A percentile compares a stretch with the other conserved stretches of the same genome.
These are phyloP conservation scores for Oreochromis niloticus DNA, from an alignment of 2,113 vertebrate species.

Conservation along the genomic window DNA sequence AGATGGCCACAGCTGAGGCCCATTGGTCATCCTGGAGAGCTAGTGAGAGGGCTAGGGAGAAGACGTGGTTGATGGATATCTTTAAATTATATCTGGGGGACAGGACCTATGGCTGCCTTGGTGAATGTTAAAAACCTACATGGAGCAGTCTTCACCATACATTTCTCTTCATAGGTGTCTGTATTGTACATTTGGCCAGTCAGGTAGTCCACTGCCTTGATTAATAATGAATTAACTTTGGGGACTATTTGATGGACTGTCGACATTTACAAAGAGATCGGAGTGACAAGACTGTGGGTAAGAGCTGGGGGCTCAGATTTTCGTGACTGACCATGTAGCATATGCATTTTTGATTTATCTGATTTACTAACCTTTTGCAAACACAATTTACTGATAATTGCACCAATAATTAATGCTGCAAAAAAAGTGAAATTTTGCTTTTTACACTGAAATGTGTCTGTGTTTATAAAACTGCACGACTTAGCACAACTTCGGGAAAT, in stretches of 20 bases:
- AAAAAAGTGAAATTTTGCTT: not conserved
- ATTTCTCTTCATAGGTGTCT: not conserved
- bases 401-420: not conserved
- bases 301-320: not conserved
- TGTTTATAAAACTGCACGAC: not conserved
- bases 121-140: slow-evolving; percentile 23
- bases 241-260: not conserved
- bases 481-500: accelerated
- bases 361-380: not conserved
- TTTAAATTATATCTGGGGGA: slow-evolving; percentile 54
- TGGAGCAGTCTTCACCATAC: not conserved
- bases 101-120: not conserved
- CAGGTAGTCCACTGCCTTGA: not conserved
- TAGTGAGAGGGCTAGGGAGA: not conserved
- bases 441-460: not conserved
- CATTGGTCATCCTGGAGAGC: slow-evolving; percentile 31
- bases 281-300: not conserved
- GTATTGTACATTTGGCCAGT: not conserved
- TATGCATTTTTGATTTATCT: not conserved
- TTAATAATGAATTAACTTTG: not conserved
- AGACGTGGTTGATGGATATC: slow-evolving; percentile 42
- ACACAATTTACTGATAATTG: not conserved
- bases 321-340: not conserved
- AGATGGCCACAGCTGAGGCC: slow-evolving; percentile 8
- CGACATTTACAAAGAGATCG: accelerated